These are phyloP conservation scores for Sparidentex hasta DNA, from an alignment of 2,797 vertebrate species.

Conservation along the genomic window DNA sequence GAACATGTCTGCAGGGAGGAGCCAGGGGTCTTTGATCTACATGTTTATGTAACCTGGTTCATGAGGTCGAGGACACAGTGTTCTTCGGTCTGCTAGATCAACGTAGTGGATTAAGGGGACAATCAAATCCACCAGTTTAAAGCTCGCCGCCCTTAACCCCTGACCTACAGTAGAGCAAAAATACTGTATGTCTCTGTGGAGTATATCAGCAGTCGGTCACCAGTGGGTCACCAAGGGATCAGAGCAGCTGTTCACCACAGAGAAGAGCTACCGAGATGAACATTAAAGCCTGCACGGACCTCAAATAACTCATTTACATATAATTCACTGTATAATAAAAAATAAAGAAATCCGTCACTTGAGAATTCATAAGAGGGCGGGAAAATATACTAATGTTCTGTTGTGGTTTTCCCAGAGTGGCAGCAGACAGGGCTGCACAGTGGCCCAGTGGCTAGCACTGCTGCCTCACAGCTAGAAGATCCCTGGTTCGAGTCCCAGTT, in stretches of 20 bases:
- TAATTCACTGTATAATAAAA: neutral
- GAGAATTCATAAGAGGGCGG: constrained; percentile 6
- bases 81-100: constrained; percentile 53
- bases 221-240: constrained; percentile 29
- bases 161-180: constrained; percentile 32
- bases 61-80: constrained; percentile 50
- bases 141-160: constrained; percentile 17
- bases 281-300: neutral
- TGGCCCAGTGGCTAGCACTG: too few relatives aligned
- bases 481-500: too few relatives aligned
- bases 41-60: constrained; percentile 57
- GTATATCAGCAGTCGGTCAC: neutral
- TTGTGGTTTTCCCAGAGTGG: constrained; percentile 7
- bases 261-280: constrained; percentile 17
- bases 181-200: neutral
- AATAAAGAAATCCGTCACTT: neutral
- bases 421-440: neutral
- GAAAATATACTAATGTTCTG: neutral
- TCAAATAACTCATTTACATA: neutral
- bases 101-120: constrained; percentile 45
- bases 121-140: constrained; percentile 51
- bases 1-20: constrained; percentile 28
- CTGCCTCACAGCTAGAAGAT: too few relatives aligned
- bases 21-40: constrained; percentile 43
- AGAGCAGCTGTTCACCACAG: constrained; percentile 6